Percentiles rank a stretch among this genome's conserved stretches.
Conservation (phyloP, 2,797 vertebrate genomes). For the Ctenochaetus hawaiiensis region DNA sequence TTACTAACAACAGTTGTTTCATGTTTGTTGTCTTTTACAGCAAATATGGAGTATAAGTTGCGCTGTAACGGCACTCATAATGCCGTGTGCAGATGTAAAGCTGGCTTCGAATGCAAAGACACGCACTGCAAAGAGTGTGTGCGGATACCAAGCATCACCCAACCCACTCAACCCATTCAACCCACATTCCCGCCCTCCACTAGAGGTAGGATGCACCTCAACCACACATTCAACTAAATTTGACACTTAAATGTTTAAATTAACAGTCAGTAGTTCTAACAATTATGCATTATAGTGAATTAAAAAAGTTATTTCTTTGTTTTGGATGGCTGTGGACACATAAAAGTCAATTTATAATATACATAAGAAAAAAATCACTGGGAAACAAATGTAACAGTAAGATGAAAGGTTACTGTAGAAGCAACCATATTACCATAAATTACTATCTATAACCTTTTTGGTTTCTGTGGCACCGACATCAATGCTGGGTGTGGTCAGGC, state of each 20-base stretch:
- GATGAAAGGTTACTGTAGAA: constrained; percentile 1
- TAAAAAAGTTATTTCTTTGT: background rate
- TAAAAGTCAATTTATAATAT: background rate
- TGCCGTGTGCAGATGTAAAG: constrained; percentile 73
- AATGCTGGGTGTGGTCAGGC: background rate
- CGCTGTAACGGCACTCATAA: constrained; percentile 42
- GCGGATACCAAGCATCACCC: background rate
- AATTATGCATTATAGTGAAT: background rate
- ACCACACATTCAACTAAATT: background rate
- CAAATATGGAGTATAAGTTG: constrained; percentile 54
- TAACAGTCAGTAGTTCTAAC: too few relatives aligned
- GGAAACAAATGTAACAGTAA: background rate
- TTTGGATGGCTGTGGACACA: background rate
- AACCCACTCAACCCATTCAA: background rate
- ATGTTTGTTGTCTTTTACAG: constrained; percentile 37
- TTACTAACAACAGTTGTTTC: background rate
- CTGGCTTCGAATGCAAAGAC: constrained; percentile 68
- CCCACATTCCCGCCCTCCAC: background rate
- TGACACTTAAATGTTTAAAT: background rate
- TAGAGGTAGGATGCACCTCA: constrained; percentile 41
- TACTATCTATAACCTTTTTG: too few relatives aligned
- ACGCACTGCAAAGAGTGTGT: constrained; percentile 57
- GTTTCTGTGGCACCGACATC: background rate
- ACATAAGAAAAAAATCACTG: background rate
- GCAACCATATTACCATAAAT: background rate